A percentile compares a stretch with the other conserved stretches of the same genome.
These are phyloP conservation scores for Mylabris sibirica DNA, from an alignment of 2,888 invertebrate species.

Conservation along the genomic window DNA sequence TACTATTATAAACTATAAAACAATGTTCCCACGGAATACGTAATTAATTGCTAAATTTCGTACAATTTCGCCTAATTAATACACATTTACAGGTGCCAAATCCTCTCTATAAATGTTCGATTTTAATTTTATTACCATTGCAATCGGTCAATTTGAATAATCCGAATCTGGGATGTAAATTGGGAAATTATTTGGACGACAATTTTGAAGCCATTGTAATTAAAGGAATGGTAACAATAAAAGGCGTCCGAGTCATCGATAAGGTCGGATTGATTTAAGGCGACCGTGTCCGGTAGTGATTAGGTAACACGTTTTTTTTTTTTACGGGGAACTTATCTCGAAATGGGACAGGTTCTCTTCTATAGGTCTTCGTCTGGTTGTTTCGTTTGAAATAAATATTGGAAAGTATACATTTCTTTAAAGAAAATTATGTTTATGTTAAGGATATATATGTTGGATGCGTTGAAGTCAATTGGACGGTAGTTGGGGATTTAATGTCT, in stretches of 20 bases:
- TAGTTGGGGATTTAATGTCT: constrained; percentile 34
- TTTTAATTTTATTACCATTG: constrained; percentile 51
- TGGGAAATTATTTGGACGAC: constrained; percentile 36
- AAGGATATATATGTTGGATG: constrained; percentile 22
- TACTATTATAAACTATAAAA: constrained; percentile 31
- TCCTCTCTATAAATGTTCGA: constrained; percentile 57
- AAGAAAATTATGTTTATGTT: background rate
- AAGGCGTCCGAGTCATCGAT: constrained; percentile 55
- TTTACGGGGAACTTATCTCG: constrained; percentile 16
- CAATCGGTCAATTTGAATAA: constrained; percentile 46
- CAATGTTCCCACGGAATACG: constrained; percentile 31
- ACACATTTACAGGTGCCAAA: constrained; percentile 54
- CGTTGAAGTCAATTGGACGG: constrained; percentile 23
- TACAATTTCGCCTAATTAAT: constrained; percentile 28
- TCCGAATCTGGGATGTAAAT: constrained; percentile 31
- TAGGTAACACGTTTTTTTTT: constrained; percentile 52
- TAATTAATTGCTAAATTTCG: constrained; percentile 25
- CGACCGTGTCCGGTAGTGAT: constrained; percentile 55
- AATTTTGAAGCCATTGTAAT: constrained; percentile 53
- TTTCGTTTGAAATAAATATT: constrained; percentile 15
- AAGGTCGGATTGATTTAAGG: constrained; percentile 57
- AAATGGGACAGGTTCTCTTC: constrained; percentile 24
- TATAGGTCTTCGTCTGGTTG: constrained; percentile 8
- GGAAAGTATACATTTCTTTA: background rate
- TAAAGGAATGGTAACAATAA: constrained; percentile 60